phyloP scores from a whole-genome alignment of 1,140 invertebrate genomes.

The Zaprionus taronus region DNA sequence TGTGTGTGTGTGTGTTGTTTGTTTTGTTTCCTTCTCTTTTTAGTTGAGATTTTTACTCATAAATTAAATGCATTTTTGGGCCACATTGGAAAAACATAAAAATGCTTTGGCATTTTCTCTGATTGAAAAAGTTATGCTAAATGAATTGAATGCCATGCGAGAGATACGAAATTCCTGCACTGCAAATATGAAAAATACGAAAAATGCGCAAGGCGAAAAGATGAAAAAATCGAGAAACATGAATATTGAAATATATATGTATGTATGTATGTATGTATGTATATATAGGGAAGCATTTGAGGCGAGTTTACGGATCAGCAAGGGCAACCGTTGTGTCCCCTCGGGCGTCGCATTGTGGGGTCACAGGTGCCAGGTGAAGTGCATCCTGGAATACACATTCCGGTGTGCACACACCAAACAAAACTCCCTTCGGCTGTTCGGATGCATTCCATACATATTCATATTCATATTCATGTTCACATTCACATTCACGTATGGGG shows the following conservation, averaged over 20 bases:
- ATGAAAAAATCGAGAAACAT: background rate
- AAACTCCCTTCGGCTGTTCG: background rate
- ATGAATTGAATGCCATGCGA: slow-evolving; percentile 43
- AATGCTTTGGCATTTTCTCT: slow-evolving; percentile 52
- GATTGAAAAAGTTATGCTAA: slow-evolving; percentile 56
- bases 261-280: background rate
- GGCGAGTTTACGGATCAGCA: slow-evolving; percentile 13
- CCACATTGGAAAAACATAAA: slow-evolving; percentile 62
- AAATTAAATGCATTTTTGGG: slow-evolving; percentile 74
- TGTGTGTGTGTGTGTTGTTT: background rate
- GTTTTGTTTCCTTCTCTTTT: slow-evolving; percentile 7
- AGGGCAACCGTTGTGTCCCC: background rate
- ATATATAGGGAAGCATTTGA: background rate
- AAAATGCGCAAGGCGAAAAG: background rate
- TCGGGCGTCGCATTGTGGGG: background rate
- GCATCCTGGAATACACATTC: background rate
- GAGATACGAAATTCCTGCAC: slow-evolving; percentile 42
- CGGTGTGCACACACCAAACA: background rate
- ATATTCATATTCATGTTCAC: slow-evolving; percentile 18
- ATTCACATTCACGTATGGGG: background rate
- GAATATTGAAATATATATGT: slow-evolving; percentile 2
- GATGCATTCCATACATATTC: background rate
- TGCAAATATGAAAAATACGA: slow-evolving; percentile 32
- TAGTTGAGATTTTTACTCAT: slow-evolving; percentile 32
- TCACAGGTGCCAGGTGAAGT: background rate